phyloP scores from a whole-genome alignment of 2,888 invertebrate species.

The Torymus texanus region DNA sequence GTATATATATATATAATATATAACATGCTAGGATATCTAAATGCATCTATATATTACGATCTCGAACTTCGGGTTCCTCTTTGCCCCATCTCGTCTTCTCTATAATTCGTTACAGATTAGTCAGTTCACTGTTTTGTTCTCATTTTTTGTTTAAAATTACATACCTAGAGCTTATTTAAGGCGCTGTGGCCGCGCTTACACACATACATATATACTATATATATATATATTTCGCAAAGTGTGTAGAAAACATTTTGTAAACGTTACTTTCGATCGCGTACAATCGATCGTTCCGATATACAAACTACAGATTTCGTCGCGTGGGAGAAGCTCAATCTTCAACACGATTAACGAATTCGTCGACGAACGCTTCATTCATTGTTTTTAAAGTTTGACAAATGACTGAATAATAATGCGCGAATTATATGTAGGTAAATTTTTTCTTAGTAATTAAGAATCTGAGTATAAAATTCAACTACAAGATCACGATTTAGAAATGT shows the following conservation, averaged over 20 bases:
- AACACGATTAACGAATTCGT: neutral
- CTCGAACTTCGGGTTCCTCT: constrained; percentile 40
- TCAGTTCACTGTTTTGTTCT: constrained; percentile 48
- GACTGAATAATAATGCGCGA: too few relatives aligned
- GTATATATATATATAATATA: constrained; percentile 27
- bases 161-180: constrained; percentile 36
- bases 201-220: constrained; percentile 15
- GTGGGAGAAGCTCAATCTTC: constrained; percentile 46
- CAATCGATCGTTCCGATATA: constrained; percentile 35
- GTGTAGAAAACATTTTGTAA: constrained; percentile 46
- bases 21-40: constrained; percentile 35
- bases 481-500: too few relatives aligned
- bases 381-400: neutral
- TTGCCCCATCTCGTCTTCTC: constrained; percentile 9
- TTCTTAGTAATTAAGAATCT: too few relatives aligned
- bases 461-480: too few relatives aligned
- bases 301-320: constrained; percentile 40
- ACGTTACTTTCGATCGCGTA: constrained; percentile 46
- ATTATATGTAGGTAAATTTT: too few relatives aligned
- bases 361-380: neutral
- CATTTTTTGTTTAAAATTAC: constrained; percentile 34
- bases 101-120: constrained; percentile 48
- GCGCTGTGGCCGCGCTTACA: constrained; percentile 38
- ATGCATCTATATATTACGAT: constrained; percentile 44
- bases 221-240: constrained; percentile 15